phyloP scores from a whole-genome alignment of 2,113 vertebrate species.

The Cyphomyrus plagiostoma region DNA sequence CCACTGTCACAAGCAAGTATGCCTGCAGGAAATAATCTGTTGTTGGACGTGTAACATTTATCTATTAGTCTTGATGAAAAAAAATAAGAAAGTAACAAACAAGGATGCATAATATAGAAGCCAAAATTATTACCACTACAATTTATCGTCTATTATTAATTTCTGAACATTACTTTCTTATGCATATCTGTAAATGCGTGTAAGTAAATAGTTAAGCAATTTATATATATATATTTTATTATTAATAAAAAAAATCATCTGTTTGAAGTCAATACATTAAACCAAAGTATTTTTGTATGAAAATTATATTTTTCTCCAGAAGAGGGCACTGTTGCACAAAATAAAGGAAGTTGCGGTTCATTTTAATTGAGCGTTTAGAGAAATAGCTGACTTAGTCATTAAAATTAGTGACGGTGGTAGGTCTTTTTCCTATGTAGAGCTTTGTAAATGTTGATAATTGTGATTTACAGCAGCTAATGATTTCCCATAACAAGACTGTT shows the following conservation, averaged over 20 bases:
- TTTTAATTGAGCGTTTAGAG: neutral
- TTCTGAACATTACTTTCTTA: neutral
- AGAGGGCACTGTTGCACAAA: constrained; percentile 1
- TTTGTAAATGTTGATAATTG: neutral
- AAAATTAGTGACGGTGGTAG: neutral
- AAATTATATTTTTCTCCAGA: neutral
- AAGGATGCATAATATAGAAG: neutral
- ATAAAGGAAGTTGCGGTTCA: neutral
- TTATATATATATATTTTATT: neutral
- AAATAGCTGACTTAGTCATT: neutral
- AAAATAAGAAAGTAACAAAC: neutral
- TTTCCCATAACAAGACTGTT: neutral
- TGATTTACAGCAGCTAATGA: neutral
- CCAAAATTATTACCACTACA: neutral
- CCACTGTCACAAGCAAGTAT: neutral
- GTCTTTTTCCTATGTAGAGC: neutral
- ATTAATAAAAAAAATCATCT: neutral
- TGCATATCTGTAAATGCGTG: neutral
- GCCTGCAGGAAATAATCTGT: neutral
- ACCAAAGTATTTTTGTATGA: neutral
- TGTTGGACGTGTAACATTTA: neutral
- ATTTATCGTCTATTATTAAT: neutral
- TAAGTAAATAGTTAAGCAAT: neutral
- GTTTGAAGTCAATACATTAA: neutral
- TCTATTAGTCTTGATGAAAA: neutral